Evolutionary conservation across 2,113 vertebrate genomes (phyloP).

Genomic region (Trematomus loennbergii): DNA sequence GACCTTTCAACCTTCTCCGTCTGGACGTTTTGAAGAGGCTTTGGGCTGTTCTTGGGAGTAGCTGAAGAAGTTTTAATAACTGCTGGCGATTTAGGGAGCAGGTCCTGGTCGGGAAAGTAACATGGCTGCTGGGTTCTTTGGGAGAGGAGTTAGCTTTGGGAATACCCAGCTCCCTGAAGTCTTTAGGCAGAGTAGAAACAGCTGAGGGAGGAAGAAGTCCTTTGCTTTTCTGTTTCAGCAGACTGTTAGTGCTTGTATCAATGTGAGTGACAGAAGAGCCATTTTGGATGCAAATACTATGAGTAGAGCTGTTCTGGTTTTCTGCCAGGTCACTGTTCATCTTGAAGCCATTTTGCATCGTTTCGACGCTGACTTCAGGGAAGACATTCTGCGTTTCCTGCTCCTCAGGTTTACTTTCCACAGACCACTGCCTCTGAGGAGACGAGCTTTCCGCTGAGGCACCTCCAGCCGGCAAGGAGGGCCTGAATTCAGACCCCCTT

Average conservation of each 20-base stretch:
- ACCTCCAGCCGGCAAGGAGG: constrained; percentile 73
- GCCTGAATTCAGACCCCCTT: constrained; percentile 78
- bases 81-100: constrained; percentile 70
- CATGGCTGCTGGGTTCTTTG: constrained; percentile 75
- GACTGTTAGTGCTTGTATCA: constrained; percentile 66
- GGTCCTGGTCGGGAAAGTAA: constrained; percentile 63
- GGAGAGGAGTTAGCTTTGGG: constrained; percentile 70
- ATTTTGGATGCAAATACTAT: background rate
- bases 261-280: background rate
- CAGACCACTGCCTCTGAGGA: constrained; percentile 49
- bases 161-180: constrained; percentile 75
- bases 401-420: constrained; percentile 79
- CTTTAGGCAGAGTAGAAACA: constrained; percentile 39
- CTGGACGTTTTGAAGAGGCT: constrained; percentile 12
- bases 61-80: constrained; percentile 79
- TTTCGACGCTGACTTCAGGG: background rate
- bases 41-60: constrained; percentile 73
- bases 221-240: constrained; percentile 62
- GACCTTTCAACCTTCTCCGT: constrained; percentile 75
- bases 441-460: constrained; percentile 47
- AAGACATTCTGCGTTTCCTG: background rate
- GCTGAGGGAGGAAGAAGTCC: constrained; percentile 46
- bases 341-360: background rate
- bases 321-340: background rate
- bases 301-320: constrained; percentile 26